Base-by-base conservation (phyloP, 2,888 invertebrate genomes). In the Corythucha ciliata region DNA sequence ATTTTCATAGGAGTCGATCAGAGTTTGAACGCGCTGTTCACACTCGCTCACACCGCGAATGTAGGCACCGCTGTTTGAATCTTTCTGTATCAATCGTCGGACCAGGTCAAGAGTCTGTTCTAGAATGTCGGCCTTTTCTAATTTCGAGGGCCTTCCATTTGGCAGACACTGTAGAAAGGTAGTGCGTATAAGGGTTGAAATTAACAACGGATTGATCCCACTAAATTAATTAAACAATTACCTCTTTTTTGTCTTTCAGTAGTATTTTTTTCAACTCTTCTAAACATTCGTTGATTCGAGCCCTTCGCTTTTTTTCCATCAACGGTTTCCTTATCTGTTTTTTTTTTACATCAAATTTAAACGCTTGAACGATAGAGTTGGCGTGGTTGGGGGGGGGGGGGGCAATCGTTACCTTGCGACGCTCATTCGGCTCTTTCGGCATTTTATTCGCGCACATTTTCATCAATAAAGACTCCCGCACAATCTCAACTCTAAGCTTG, bases 301-400 rank as follows among this genome's bases (percentile, higher is more conserved):
- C 56, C 40, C 56, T 14, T 41, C 56, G 41, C 21, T 57, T 56
- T 34, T 56, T 56, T 41, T 56, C 56, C 56, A 56, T 56, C 25
- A 56, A 33, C 5, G 56, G 56, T 37, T 56, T 56, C 20, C 56
- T 51, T 10, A 56, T 54, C 56, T 56, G 37, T n/a, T n/a, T n/a
- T n/a, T n/a, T n/a, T n/a, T n/a, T n/a, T n/a, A n/a, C n/a, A n/a
- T n/a, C n/a, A n/a, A n/a, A n/a, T n/a, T n/a, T n/a, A n/a, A n/a
- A n/a, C n/a, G n/a, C n/a, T n/a, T n/a, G n/a, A n/a, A n/a, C n/a
- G n/a, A n/a, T n/a, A n/a, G n/a, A n/a, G n/a, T n/a, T n/a, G n/a
- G n/a, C n/a, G n/a, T n/a, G n/a, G n/a, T n/a, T n/a, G n/a, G n/a
- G n/a, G n/a, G n/a, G n/a, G n/a, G n/a, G n/a, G n/a, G n/a, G n/a